Evolutionary conservation across 2,888 invertebrate genomes (phyloP).

Genomic region (Bombyx huttoni): DNA sequence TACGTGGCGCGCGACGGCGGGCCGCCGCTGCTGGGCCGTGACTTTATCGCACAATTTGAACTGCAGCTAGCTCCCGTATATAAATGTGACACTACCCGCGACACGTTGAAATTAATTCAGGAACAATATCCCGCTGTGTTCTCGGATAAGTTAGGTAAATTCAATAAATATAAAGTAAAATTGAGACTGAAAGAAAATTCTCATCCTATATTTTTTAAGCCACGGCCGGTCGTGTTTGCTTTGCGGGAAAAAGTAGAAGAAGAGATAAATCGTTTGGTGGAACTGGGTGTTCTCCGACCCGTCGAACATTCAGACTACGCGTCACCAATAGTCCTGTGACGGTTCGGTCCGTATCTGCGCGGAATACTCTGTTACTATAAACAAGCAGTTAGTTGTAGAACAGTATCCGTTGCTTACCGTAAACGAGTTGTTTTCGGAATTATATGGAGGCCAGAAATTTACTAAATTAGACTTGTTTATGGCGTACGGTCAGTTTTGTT

Average conservation of each 20-base stretch:
- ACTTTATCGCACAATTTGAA: conserved; percentile 3
- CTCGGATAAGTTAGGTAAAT: neutral
- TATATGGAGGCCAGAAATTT: too few species aligned
- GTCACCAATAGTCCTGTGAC: conserved; percentile 10
- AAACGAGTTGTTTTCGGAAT: too few species aligned
- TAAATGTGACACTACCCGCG: neutral
- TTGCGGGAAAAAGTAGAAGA: conserved; percentile 8
- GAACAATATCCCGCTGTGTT: neutral
- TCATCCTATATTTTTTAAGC: conserved; percentile 9
- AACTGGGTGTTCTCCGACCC: conserved; percentile 1
- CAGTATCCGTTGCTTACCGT: conserved; percentile 13
- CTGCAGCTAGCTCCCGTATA: neutral
- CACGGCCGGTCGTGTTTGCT: conserved; percentile 8
- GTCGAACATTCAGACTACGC: conserved; percentile 9
- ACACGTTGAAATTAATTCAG: neutral
- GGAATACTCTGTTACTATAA: conserved; percentile 11
- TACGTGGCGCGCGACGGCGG: conserved; percentile 4
- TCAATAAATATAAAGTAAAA: conserved; percentile 7
- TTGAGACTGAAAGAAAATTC: conserved; percentile 8
- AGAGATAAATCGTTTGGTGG: neutral
- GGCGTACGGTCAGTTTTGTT: too few species aligned
- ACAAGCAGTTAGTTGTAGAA: conserved; percentile 12
- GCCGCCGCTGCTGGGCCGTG: conserved; percentile 4
- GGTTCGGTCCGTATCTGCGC: conserved; percentile 10
- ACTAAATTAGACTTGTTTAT: too few species aligned